Evolutionary conservation across 2,113 vertebrate genomes (phyloP).

Genomic region (Phrynosoma platyrhinos): DNA sequence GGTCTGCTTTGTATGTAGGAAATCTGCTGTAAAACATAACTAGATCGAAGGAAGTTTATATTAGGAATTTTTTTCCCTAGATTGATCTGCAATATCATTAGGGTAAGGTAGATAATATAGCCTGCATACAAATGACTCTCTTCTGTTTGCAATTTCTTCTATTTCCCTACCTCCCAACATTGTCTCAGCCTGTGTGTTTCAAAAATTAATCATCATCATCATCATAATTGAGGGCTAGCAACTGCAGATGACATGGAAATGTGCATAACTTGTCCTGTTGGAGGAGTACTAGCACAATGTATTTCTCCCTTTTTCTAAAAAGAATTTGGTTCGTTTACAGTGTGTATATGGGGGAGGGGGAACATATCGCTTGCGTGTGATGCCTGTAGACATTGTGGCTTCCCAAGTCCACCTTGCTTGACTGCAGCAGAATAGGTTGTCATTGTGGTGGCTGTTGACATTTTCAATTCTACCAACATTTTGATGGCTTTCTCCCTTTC

Average conservation of each 20-base stretch:
- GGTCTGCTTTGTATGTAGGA: conserved; percentile 58
- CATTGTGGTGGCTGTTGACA: not conserved
- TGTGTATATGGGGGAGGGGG: too few species aligned
- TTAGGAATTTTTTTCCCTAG: not conserved
- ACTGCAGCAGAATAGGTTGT: not conserved
- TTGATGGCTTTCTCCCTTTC: not conserved
- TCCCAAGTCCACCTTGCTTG: not conserved
- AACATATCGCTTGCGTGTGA: too few species aligned
- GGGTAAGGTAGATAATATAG: not conserved
- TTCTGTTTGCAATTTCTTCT: not conserved
- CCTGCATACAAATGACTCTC: not conserved
- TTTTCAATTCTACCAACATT: not conserved
- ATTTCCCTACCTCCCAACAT: not conserved
- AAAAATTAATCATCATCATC: not conserved
- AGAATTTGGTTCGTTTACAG: too few species aligned
- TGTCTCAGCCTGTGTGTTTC: not conserved
- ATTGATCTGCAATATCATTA: not conserved
- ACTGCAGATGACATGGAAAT: not conserved
- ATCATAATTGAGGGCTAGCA: not conserved
- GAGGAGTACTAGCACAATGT: not conserved
- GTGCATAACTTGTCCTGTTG: not conserved
- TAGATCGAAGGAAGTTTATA: conserved; percentile 21
- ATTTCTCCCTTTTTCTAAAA: not conserved
- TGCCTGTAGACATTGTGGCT: too few species aligned
- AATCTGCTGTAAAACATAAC: conserved; percentile 77